Conservation (phyloP, 2,888 invertebrate species). For the Zaprionus obscuricornis region DNA sequence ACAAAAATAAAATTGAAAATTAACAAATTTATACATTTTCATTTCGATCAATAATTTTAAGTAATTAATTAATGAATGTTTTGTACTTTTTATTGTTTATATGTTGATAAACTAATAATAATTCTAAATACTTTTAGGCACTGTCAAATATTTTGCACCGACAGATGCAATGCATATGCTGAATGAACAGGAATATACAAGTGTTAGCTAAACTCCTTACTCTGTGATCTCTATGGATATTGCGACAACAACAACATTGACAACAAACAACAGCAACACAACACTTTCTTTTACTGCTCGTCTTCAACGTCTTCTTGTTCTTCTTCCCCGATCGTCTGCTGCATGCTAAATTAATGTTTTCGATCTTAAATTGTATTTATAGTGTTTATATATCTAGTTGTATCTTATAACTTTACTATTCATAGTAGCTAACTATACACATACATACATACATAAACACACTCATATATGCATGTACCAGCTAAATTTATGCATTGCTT, state of each 20-base stretch:
- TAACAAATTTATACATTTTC: not conserved
- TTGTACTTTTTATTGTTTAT: not conserved
- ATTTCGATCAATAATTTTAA: no score
- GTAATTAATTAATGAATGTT: no score
- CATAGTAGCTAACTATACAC: slow-evolving; percentile 28
- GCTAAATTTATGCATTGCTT: slow-evolving; percentile 11
- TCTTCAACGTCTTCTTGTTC: slow-evolving; percentile 22
- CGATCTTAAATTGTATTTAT: slow-evolving; percentile 39
- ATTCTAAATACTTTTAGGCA: slow-evolving; percentile 79
- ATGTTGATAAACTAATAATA: slow-evolving; percentile 5
- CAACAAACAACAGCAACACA: slow-evolving; percentile 18
- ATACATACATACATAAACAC: slow-evolving; percentile 18
- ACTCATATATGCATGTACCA: slow-evolving; percentile 31
- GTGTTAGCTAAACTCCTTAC: slow-evolving; percentile 69
- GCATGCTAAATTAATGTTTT: slow-evolving; percentile 52
- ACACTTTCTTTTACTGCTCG: slow-evolving; percentile 22
- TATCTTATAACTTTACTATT: slow-evolving; percentile 29
- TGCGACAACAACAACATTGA: slow-evolving; percentile 30
- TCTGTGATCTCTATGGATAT: slow-evolving; percentile 53
- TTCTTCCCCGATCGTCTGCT: slow-evolving; percentile 31
- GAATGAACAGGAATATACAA: slow-evolving; percentile 83
- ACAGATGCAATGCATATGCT: slow-evolving; percentile 88
- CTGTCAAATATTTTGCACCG: slow-evolving; percentile 87
- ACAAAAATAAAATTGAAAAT: not conserved
- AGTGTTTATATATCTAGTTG: slow-evolving; percentile 27